Evolutionary conservation across 2,888 invertebrate genomes (phyloP), one percentile per base, ranked within the genome.

Genomic region (Sturmia bella): DNA sequence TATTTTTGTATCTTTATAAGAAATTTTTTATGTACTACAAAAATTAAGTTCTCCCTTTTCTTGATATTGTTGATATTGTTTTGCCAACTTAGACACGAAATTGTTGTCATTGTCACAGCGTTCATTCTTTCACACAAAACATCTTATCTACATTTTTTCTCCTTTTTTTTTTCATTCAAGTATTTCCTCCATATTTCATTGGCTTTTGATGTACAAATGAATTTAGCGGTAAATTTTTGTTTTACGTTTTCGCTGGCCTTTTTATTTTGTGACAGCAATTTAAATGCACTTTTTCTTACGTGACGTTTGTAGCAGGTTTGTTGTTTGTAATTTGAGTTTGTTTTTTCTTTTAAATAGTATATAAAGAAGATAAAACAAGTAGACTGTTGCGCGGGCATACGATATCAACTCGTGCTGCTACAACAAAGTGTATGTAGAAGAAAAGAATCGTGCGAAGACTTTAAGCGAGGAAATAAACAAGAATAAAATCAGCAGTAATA

Each of bases 231-330:
- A 82, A 39, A 70, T 70, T 77, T 77, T 64, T 77, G 32, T 77
- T 41, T 13, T 27, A 19, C 13, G 13, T 73, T 66, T 75, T 59
- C 57, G 32, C 52, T 61, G 19, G 64, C 70, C 48, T 81, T 66
- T 45, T 74, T 48, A 21, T 78, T 75, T 32, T 82, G 69, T 74
- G 78, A 82, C 78, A 82, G 78, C 70, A 78, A 78, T 78, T 82
- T 78, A 70, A 82, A 82, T 82, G 74, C 59, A 78, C 78, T 75
- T 78, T 82, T 82, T 75, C 74, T 78, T 78, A 82, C 78, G 78
- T 82, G 82, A 82, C 70, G 75, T 61, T 69, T 78, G 48, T 59
- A 78, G 54, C 82, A 82, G 82, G 74, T 78, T 82, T 66, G 13
- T 63, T 66, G 50, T 6, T 32, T 32, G 32, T 32, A 32, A 32